These are phyloP conservation scores for Caerostris extrusa DNA, from an alignment of 1,140 invertebrate genomes.

Conservation along the genomic window DNA sequence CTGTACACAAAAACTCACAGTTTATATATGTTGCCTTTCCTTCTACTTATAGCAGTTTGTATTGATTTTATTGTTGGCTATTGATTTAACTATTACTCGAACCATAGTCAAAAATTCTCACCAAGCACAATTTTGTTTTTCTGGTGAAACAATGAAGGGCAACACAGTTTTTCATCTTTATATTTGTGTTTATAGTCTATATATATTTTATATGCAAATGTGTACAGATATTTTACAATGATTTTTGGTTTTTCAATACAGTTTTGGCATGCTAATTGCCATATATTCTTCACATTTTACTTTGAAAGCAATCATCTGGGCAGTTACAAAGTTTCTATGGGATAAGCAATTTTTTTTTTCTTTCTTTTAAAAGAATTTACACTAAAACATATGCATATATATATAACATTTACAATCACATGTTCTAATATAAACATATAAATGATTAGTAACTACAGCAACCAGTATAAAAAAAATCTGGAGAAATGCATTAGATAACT, in stretches of 20 bases:
- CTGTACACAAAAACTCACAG: conserved; percentile 77
- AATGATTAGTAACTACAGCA: neutral
- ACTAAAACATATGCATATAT: conserved; percentile 51
- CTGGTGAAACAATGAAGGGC: conserved; percentile 74
- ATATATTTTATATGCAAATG: conserved; percentile 68
- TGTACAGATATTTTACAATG: conserved; percentile 77
- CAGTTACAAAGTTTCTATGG: conserved; percentile 70
- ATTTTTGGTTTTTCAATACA: conserved; percentile 67
- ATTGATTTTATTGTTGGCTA: too few relatives aligned
- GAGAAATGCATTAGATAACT: conserved; percentile 67
- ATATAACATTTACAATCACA: conserved; percentile 49
- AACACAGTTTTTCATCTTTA: conserved; percentile 67
- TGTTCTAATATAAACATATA: conserved; percentile 1
- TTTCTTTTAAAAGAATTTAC: conserved; percentile 77
- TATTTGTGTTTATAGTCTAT: conserved; percentile 60
- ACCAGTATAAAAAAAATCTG: neutral
- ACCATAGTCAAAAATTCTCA: conserved; percentile 64
- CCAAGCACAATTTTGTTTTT: conserved; percentile 73
- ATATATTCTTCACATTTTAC: conserved; percentile 69
- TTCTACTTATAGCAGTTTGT: neutral
- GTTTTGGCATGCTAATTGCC: conserved; percentile 55
- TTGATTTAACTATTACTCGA: conserved; percentile 26
- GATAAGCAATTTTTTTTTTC: conserved; percentile 62
- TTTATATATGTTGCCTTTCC: conserved; percentile 69
- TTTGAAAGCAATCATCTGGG: conserved; percentile 76